Base-by-base conservation (phyloP, 1,140 invertebrate genomes). In the Procambarus virginalis region DNA sequence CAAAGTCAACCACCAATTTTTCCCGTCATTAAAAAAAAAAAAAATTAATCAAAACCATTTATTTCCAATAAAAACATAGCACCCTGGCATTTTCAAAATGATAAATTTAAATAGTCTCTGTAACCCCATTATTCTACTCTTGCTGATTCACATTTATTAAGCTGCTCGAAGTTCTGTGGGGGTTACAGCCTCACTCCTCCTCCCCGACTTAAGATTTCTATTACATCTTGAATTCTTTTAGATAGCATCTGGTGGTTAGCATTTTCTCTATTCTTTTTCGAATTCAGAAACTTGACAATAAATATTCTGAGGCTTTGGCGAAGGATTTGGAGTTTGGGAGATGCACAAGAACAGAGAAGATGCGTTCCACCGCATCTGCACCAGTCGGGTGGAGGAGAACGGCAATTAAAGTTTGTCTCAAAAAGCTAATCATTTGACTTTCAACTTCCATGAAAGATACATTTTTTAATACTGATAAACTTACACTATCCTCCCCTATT, bases 391-490 rank as follows among this genome's bases (percentile, higher is more conserved):
- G 86, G 14, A 97, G 94, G 46, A 98, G 94, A 82, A 98, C 95
- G 4, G 95, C 95, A 0, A 97, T 93, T 48, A 98, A 94, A 60
- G 97, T 95, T 92, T 96, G 95, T 75, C 96, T 95, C 92, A 97
- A 94, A 91, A 98, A 96, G 60, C 95, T 94, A 14, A 97, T 95
- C 34, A 95, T 95, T 0, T 94, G 93, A 93, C 96, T 96, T 92
- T 97, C 96, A 91, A 98, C 94, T 93, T 97, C 96, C 0, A 96
- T 95, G 94, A 98, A 97, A 92, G 97, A 94, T n/a, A 98, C 95
- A 48, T 97, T 95, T 95, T 99, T 99, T 0, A 99, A 94, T 49
- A 98, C 95, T 9, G 97, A 97, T 12, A 99, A 94, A 5, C 97
- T 95, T 51, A 99, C 93, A 9, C 96, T 96, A 92, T 97, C 96